Evolutionary conservation across 2,797 vertebrate species (phyloP).

Genomic region (Petrocephalus schoutedeni): DNA sequence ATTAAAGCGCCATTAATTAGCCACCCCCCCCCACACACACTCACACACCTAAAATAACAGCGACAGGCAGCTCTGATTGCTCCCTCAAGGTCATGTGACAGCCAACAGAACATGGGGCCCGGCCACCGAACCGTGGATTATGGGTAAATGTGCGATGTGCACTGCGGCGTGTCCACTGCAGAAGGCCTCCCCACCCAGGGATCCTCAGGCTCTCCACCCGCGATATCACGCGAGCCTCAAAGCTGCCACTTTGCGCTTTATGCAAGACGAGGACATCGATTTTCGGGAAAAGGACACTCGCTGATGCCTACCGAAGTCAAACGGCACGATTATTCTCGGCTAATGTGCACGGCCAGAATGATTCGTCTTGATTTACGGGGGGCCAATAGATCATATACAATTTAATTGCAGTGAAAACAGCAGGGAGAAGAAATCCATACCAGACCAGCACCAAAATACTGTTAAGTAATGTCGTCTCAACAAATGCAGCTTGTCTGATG

Average conservation of each 20-base stretch:
- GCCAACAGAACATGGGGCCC: background rate
- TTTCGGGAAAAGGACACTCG: background rate
- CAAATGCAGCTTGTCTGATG: background rate
- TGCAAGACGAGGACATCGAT: background rate
- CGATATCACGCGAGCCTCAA: background rate
- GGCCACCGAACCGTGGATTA: background rate
- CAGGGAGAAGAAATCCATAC: background rate
- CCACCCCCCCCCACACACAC: background rate
- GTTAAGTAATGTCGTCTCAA: background rate
- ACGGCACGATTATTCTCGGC: background rate
- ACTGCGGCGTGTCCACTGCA: background rate
- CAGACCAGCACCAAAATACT: background rate
- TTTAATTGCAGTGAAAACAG: background rate
- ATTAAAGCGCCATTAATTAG: background rate
- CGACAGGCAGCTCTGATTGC: background rate
- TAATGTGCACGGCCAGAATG: background rate
- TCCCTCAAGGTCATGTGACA: constrained; percentile 7
- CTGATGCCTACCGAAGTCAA: background rate
- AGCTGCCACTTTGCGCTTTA: background rate
- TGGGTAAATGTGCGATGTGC: background rate
- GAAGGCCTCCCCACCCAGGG: background rate
- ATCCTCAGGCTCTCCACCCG: background rate
- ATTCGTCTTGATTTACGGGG: background rate
- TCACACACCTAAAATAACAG: background rate
- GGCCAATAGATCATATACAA: background rate